Evolutionary conservation across 2,888 invertebrate genomes (phyloP).

Genomic region (Phalangium opilio): DNA sequence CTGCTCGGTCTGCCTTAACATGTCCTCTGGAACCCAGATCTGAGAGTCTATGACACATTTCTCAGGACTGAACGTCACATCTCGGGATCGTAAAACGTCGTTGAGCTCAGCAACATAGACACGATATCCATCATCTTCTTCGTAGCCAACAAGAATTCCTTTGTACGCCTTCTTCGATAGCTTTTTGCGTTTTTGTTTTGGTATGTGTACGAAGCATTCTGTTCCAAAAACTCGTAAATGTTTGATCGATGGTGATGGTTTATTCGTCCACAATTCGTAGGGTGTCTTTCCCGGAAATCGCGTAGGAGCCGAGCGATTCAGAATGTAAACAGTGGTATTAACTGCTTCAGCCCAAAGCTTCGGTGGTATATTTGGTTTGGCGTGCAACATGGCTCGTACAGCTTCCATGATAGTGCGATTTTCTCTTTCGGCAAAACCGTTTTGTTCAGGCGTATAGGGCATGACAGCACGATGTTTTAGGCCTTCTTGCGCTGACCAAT

Average conservation of each 20-base stretch:
- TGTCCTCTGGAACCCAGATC: no score
- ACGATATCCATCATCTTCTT: conserved; percentile 5
- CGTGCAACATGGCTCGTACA: no score
- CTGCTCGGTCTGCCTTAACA: no score
- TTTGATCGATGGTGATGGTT: conserved; percentile 7
- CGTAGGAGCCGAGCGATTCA: conserved; percentile 16
- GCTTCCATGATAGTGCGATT: no score
- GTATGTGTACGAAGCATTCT: conserved; percentile 11
- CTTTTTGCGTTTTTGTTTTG: conserved; percentile 6
- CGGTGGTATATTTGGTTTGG: no score
- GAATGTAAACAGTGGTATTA: conserved; percentile 20
- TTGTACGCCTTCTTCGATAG: conserved; percentile 4
- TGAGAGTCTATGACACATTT: no score
- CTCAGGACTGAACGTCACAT: no score
- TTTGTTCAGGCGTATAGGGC: conserved; percentile 3
- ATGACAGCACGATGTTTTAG: conserved; percentile 10
- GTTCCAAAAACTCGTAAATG: conserved; percentile 17
- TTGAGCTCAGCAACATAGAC: background rate
- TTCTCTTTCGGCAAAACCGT: no score
- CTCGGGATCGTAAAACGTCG: no score
- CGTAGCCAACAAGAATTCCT: conserved; percentile 7
- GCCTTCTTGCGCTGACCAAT: conserved; percentile 8
- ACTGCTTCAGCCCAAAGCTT: background rate
- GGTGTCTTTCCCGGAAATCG: conserved; percentile 12
- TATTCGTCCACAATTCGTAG: conserved; percentile 15